Conservation (phyloP, 2,113 vertebrate genomes). For the Bettongia penicillata region DNA sequence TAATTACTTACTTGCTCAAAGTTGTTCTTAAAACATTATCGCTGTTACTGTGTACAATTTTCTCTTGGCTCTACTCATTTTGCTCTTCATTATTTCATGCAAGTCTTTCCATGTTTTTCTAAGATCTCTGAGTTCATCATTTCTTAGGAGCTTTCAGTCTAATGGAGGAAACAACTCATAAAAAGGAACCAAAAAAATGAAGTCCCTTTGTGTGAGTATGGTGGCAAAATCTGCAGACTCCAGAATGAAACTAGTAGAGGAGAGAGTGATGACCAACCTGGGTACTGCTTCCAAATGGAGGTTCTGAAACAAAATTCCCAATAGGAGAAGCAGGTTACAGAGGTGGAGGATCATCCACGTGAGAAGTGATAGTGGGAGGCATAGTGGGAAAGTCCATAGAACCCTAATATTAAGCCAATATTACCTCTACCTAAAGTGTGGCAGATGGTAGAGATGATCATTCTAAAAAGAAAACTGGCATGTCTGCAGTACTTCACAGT, state of each 20-base stretch:
- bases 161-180: not conserved
- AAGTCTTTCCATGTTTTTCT: not conserved
- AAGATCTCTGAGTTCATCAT: not conserved
- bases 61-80: not conserved
- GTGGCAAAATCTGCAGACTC: not conserved
- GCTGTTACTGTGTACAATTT: not conserved
- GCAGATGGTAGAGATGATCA: not conserved
- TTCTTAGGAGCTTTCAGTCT: not conserved
- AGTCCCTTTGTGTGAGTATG: not conserved
- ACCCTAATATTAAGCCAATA: not conserved
- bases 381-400: not conserved
- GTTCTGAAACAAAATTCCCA: not conserved
- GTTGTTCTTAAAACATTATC: not conserved
- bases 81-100: not conserved
- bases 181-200: not conserved
- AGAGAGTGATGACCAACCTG: not conserved
- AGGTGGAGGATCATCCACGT: not conserved
- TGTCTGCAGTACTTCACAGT: not conserved
- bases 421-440: not conserved
- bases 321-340: not conserved
- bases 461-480: not conserved
- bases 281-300: not conserved
- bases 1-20: not conserved
- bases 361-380: not conserved
- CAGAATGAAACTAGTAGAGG: not conserved